phyloP scores from a whole-genome alignment of 1,140 invertebrate species.

The Drosophila chauvacae region DNA sequence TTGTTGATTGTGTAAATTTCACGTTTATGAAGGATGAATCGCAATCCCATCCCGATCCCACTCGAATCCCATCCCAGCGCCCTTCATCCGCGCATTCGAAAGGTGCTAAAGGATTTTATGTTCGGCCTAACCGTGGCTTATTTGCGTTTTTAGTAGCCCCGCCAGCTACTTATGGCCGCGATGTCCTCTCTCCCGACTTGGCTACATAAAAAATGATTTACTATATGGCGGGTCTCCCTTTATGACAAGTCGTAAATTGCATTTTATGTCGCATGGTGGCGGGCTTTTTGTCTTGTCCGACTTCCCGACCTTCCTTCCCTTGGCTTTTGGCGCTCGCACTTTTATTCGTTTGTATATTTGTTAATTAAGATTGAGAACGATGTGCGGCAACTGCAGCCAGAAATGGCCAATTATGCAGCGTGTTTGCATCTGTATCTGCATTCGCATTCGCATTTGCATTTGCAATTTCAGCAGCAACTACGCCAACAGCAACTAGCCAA shows the following conservation, averaged over 20 bases:
- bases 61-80: constrained; percentile 4
- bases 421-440: constrained; percentile 63
- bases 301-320: constrained; percentile 10
- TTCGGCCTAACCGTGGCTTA: constrained; percentile 75
- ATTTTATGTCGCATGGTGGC: constrained; percentile 79
- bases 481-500: constrained; percentile 35
- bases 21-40: constrained; percentile 57
- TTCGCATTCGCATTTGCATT: constrained; percentile 47
- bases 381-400: constrained; percentile 80
- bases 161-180: constrained; percentile 55
- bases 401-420: constrained; percentile 81
- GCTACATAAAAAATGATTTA: constrained; percentile 83
- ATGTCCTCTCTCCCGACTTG: constrained; percentile 25
- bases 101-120: constrained; percentile 83
- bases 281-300: constrained; percentile 26
- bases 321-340: constrained; percentile 43
- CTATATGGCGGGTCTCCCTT: constrained; percentile 79
- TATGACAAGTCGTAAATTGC: constrained; percentile 82
- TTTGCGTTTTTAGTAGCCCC: constrained; percentile 74
- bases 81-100: constrained; percentile 56
- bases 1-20: constrained; percentile 81
- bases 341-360: constrained; percentile 79
- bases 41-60: constrained; percentile 9
- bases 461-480: constrained; percentile 20
- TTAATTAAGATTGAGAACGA: constrained; percentile 82